A percentile compares a stretch with the other conserved stretches of the same genome.
phyloP scores from a whole-genome alignment of 2,888 invertebrate species.

The Thymelicus acteon region DNA sequence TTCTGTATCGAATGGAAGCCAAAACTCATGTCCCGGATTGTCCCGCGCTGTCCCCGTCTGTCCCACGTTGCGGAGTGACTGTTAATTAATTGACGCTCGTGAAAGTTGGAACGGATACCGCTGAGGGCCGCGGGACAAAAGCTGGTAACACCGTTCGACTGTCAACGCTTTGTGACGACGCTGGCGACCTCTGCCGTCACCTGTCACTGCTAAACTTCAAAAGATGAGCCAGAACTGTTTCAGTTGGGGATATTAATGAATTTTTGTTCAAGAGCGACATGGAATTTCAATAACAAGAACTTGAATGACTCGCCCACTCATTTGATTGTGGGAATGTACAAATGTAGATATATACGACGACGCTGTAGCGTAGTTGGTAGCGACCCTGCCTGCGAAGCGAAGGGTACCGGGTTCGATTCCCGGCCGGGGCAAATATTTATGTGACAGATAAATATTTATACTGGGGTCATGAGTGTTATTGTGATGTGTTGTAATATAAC shows the following conservation, averaged over 20 bases:
- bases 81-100: constrained; percentile 76
- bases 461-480: too few relatives aligned
- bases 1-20: constrained; percentile 61
- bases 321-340: not conserved
- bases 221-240: constrained; percentile 18
- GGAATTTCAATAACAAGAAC: constrained; percentile 15
- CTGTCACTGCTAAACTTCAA: constrained; percentile 29
- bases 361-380: too few relatives aligned
- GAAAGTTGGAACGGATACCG: constrained; percentile 54
- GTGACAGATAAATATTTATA: too few relatives aligned
- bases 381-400: too few relatives aligned
- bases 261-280: constrained; percentile 23
- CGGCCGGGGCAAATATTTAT: too few relatives aligned
- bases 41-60: constrained; percentile 46
- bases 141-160: constrained; percentile 8
- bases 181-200: constrained; percentile 12
- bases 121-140: constrained; percentile 45
- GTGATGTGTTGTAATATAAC: too few relatives aligned
- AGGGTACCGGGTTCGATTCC: too few relatives aligned
- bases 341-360: not conserved
- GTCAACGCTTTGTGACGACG: constrained; percentile 9
- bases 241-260: constrained; percentile 27
- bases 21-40: constrained; percentile 64
- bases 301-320: constrained; percentile 18
- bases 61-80: constrained; percentile 49